phyloP scores from a whole-genome alignment of 2,797 vertebrate genomes.

The Pseudomugil gertrudae region DNA sequence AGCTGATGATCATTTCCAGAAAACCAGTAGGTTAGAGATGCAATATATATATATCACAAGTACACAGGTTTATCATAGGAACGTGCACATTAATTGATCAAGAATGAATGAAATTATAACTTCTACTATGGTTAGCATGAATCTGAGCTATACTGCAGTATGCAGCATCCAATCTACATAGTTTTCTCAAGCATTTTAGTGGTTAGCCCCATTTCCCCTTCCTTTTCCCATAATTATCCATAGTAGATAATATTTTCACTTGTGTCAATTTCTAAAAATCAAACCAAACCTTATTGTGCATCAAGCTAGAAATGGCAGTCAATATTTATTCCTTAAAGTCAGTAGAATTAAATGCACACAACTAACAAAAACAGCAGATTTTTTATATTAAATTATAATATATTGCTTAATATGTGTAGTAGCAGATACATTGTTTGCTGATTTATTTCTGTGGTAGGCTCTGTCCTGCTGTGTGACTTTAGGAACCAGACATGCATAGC shows the following conservation, averaged over 20 bases:
- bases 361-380: slow-evolving; percentile 15
- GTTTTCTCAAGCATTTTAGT: too few relatives aligned
- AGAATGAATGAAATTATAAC: neutral
- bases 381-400: too few relatives aligned
- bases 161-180: too few relatives aligned
- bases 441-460: too few relatives aligned
- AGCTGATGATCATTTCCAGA: slow-evolving; percentile 53
- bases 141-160: too few relatives aligned
- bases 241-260: slow-evolving; percentile 49
- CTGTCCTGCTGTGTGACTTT: too few relatives aligned
- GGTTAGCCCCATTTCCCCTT: too few relatives aligned
- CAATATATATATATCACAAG: neutral
- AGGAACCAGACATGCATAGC: too few relatives aligned
- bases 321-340: slow-evolving; percentile 74
- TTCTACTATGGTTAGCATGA: neutral
- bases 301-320: slow-evolving; percentile 66
- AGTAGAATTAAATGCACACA: slow-evolving; percentile 47
- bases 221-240: too few relatives aligned
- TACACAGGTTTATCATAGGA: neutral
- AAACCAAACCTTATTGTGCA: slow-evolving; percentile 66
- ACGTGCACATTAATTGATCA: slow-evolving; percentile 1
- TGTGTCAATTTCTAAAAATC: slow-evolving; percentile 51
- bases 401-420: neutral
- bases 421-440: too few relatives aligned
- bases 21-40: slow-evolving; percentile 19